Conservation (phyloP, 2,113 vertebrate species). For the Capricornis sumatraensis region DNA sequence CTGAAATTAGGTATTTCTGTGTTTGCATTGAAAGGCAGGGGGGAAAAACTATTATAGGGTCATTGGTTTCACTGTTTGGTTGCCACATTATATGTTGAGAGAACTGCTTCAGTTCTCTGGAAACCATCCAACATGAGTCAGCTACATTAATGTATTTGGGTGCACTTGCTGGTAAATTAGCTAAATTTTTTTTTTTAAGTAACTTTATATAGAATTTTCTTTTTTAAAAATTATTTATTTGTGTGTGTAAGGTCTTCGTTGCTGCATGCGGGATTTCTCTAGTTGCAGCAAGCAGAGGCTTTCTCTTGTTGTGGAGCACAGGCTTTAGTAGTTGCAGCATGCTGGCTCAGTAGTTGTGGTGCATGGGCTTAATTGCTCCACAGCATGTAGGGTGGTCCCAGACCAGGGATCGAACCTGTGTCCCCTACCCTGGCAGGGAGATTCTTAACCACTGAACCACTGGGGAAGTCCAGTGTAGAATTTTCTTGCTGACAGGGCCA, state of each 20-base stretch:
- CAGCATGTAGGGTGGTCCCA: background rate
- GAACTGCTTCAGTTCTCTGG: background rate
- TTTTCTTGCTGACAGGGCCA: background rate
- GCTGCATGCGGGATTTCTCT: background rate
- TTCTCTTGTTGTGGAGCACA: background rate
- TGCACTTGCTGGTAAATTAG: background rate
- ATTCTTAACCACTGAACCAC: background rate
- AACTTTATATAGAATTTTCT: background rate
- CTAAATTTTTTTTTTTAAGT: background rate
- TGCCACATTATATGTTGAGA: background rate
- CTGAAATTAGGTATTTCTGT: conserved; percentile 40
- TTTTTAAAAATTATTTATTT: background rate
- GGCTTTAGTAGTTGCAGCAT: background rate
- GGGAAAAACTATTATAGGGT: fast-evolving
- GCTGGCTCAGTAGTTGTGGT: background rate
- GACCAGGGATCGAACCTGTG: background rate
- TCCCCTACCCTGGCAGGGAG: background rate
- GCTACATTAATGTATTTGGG: background rate
- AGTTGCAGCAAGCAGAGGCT: background rate
- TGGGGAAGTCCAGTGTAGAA: background rate
- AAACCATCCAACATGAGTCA: background rate
- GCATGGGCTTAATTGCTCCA: background rate
- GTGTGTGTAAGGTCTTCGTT: background rate
- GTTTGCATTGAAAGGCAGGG: background rate
- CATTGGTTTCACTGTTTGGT: background rate